Evolutionary conservation across 1,140 invertebrate species (phyloP).

Genomic region (Lucilia sericata): DNA sequence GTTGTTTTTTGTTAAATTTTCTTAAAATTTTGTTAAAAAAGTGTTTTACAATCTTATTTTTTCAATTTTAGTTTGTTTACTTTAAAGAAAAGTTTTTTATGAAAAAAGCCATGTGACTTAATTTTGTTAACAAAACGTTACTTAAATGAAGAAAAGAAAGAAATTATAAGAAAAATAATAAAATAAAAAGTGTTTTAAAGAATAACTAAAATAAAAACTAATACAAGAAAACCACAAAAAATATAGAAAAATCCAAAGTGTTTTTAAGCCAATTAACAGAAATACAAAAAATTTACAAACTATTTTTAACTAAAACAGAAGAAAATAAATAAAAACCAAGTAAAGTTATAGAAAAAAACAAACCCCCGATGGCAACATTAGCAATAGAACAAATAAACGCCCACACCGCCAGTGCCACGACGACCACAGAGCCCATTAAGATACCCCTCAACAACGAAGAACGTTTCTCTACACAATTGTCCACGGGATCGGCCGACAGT

Average conservation of each 20-base stretch:
- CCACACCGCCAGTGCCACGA: slow-evolving; percentile 46
- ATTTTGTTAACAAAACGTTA: slow-evolving; percentile 9
- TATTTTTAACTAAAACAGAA: slow-evolving; percentile 16
- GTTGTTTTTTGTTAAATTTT: no score
- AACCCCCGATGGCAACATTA: slow-evolving; percentile 48
- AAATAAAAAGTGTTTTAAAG: neutral
- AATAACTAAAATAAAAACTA: neutral
- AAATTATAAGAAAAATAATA: neutral
- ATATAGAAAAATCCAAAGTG: slow-evolving; percentile 32
- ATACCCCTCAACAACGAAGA: slow-evolving; percentile 58
- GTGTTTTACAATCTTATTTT: neutral
- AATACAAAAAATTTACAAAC: neutral
- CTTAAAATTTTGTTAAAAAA: no score
- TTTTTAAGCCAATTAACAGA: slow-evolving; percentile 42
- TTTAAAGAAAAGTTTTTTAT: slow-evolving; percentile 23
- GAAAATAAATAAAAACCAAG: slow-evolving; percentile 11
- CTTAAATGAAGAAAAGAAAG: slow-evolving; percentile 34
- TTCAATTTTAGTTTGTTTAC: neutral
- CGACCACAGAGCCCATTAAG: slow-evolving; percentile 57
- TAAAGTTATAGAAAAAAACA: slow-evolving; percentile 26
- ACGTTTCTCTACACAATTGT: slow-evolving; percentile 61
- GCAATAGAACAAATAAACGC: slow-evolving; percentile 38
- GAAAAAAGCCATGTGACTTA: slow-evolving; percentile 38
- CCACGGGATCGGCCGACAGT: slow-evolving; percentile 64
- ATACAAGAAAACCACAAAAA: slow-evolving; percentile 27